Conservation (phyloP, 2,113 vertebrate genomes). For the Rallus limicola region DNA sequence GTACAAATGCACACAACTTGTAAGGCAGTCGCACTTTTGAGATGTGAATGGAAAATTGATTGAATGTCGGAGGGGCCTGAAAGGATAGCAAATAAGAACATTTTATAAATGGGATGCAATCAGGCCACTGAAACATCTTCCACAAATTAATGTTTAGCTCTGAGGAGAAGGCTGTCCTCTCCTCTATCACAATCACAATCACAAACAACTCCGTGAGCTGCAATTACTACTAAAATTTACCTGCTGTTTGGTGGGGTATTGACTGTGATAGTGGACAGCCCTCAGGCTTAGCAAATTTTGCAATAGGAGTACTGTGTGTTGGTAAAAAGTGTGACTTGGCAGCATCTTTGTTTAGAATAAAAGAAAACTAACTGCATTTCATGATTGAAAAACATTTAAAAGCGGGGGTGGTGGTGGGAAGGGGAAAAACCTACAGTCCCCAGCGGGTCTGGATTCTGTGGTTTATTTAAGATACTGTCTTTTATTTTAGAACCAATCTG, state of each 20-base stretch:
- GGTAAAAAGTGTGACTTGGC: not conserved
- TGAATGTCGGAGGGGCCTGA: conserved; percentile 4
- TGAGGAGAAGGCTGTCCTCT: not conserved
- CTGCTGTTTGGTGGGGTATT: not conserved
- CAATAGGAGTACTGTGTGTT: not conserved
- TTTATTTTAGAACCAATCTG: not conserved
- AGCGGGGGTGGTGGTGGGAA: too few relatives aligned
- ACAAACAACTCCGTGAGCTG: not conserved
- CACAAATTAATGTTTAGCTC: not conserved
- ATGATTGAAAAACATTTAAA: not conserved
- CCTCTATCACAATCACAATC: not conserved
- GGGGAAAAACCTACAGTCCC: not conserved
- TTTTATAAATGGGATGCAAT: not conserved
- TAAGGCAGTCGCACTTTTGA: not conserved
- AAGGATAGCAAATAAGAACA: not conserved
- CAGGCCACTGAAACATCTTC: not conserved
- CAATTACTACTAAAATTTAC: not conserved
- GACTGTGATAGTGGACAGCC: not conserved
- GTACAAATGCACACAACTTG: not conserved
- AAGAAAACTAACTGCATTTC: not conserved
- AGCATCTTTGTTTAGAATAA: not conserved
- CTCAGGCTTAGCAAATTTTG: not conserved
- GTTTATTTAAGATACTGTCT: not conserved
- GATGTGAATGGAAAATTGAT: conserved; percentile 25
- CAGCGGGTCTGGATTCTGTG: not conserved